Base-by-base conservation (phyloP, 2,797 vertebrate genomes). In the Takifugu rubripes region DNA sequence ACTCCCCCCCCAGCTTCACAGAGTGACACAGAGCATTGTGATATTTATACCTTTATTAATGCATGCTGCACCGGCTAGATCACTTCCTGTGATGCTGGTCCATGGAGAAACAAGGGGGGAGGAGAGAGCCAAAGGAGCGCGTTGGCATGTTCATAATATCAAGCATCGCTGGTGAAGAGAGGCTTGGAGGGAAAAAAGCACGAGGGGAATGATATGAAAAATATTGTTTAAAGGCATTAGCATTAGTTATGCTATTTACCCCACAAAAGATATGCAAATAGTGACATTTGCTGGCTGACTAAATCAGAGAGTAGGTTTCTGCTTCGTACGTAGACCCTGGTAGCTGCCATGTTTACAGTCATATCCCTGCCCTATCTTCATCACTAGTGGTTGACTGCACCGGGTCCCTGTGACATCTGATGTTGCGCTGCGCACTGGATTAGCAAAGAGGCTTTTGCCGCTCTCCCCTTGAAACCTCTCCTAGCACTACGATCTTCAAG, bases 1-100 rank as follows among this genome's bases (percentile, higher is more conserved):
- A 15, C 52, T 42, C 12, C 44, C 54, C 74, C 57, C 74, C 50
- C 33, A 36, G 59, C 57, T 68, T 64, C 73, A 62, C 52, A 45
- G 71, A 63, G 67, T 53, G 59, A 53, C 29, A 1, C 25, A 68
- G 57, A 69, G 75, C 72, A 77, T 77, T 68, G 66, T 78, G 82
- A 86, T 79, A 84, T 82, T 85, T 77, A 80, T 80, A 65, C 60
- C 47, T 71, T 87, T 83, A 86, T 84, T 84, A 87, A 88, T 88
- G 79, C 81, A 83, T 83, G 79, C 70, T 51, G 70, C 44, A 64
- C 65, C 58, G 68, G 74, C 72, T 72, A 69, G 73, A 84, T 82
- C 58, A 49, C 66, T 72, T 65, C 49, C 70, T 81, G 69, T 82
- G 71, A 76, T 78, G 74, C 68, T 54, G 59, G 72, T 74, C 70